Evolutionary conservation across 2,113 vertebrate genomes (phyloP), one percentile per base, ranked within the genome.

Genomic region (Salvator merianae): DNA sequence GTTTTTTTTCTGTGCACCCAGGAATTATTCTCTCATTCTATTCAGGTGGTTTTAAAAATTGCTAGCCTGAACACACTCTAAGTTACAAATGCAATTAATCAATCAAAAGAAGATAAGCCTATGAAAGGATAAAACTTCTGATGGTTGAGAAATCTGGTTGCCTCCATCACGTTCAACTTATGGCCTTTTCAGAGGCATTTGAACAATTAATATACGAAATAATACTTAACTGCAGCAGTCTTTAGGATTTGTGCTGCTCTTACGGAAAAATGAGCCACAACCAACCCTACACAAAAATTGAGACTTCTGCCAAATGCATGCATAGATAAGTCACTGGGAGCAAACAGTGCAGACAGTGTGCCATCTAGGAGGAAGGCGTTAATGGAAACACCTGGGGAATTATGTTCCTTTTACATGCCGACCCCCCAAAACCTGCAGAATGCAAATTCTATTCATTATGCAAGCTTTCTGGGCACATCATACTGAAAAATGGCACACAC

Each of bases 401-500:
- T 0, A 0, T 22, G 40, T 73, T 82, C 62, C 79, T 32, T 9
- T 88, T 90, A 65, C 50, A 88, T 50, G 72, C 76, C 79, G 91
- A 63, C 0, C 0, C 63, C 16, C 79, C 79, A 65, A 81, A 80
- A 88, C 55, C 83, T 34, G 13, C 74, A 70, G 66, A 76, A 43
- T 82, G 81, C 70, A 59, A 1, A 79, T 1, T 26, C 83, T 76
- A 65, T 72, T 86, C 86, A 75, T 85, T 85, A 82, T 62, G 84
- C 71, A 91, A 89, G 69, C 86, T 79, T 84, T 78, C 78, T 82
- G 59, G 0, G 1, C n/a, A 90, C 81, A 86, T 81, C 1, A 0
- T 75, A 87, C 32, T 87, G 82, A 83, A 79, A 83, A 85, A 73
- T 86, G 88, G 88, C 50, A 89, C 78, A 75, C 71, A 71, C 72